A percentile compares a stretch with the other conserved stretches of the same genome.
These are phyloP conservation scores for Heliocidaris tuberculata DNA, from an alignment of 35 echinoderm and acorn worm genomes.

Conservation along the genomic window DNA sequence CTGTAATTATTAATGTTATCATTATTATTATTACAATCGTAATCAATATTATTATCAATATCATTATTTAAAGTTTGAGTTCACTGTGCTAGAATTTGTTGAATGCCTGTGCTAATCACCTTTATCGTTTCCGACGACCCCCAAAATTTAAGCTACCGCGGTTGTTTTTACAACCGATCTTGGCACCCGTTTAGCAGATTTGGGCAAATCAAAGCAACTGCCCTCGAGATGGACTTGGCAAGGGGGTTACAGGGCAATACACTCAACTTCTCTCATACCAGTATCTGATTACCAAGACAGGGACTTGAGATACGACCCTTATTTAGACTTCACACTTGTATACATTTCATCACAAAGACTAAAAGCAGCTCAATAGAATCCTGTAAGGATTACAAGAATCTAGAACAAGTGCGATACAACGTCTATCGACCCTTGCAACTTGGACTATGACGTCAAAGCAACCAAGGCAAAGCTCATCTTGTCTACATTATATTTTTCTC, in stretches of 20 bases:
- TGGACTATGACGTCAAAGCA: not conserved
- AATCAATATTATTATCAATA: too few relatives aligned
- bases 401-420: not conserved
- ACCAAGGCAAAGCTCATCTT: not conserved
- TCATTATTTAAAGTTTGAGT: too few relatives aligned
- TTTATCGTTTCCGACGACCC: not conserved
- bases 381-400: not conserved
- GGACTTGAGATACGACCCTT: not conserved
- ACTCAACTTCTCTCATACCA: not conserved
- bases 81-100: too few relatives aligned
- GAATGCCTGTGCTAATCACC: too few relatives aligned
- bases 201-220: not conserved
- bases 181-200: not conserved
- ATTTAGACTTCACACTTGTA: constrained; percentile 1
- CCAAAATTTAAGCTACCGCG: too few relatives aligned
- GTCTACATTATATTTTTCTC: not conserved
- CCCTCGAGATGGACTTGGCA: not conserved
- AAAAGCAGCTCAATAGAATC: not conserved
- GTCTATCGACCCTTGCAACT: not conserved
- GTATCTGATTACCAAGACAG: not conserved
- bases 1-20: too few relatives aligned
- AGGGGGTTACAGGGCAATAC: not conserved
- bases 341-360: not conserved
- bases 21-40: too few relatives aligned
- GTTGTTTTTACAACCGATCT: not conserved